A percentile compares a stretch with the other conserved stretches of the same genome.
Conservation (phyloP, 2,113 vertebrate genomes). For the Megalops atlanticus region DNA sequence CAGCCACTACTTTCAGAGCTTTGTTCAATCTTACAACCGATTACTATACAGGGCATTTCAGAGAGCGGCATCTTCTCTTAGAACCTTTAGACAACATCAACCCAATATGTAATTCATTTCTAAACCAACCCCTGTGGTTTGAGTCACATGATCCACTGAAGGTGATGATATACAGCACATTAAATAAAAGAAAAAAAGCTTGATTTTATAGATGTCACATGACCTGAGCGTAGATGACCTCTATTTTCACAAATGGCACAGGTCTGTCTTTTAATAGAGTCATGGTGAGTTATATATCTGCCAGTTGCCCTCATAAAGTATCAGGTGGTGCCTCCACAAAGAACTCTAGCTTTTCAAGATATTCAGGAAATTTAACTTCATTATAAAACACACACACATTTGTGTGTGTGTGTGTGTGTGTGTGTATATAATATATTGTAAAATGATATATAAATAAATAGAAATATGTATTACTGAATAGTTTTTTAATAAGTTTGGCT, state of each 20-base stretch:
- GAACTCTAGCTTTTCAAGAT: constrained; percentile 69
- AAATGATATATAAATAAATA: too few species aligned
- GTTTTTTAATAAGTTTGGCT: too few species aligned
- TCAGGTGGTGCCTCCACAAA: constrained; percentile 64
- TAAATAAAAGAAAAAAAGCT: constrained; percentile 72
- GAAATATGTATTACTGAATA: too few species aligned
- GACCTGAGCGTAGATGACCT: constrained; percentile 75
- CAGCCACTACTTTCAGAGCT: not conserved
- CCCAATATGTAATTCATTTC: constrained; percentile 24
- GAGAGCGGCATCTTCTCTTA: not conserved
- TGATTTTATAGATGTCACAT: constrained; percentile 76
- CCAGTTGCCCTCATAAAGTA: constrained; percentile 70
- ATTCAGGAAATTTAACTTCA: constrained; percentile 64
- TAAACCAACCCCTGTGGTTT: constrained; percentile 56
- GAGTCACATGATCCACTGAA: constrained; percentile 49
- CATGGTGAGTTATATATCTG: constrained; percentile 73
- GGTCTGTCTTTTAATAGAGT: constrained; percentile 79
- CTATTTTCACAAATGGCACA: constrained; percentile 77
- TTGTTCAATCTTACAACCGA: not conserved
- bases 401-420: too few species aligned
- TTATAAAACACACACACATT: constrained; percentile 61
- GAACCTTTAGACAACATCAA: not conserved
- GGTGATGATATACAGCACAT: constrained; percentile 66
- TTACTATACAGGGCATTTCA: not conserved
- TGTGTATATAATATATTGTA: too few species aligned